Conservation (phyloP, 2,797 vertebrate species). For the Gallirallus australis region DNA sequence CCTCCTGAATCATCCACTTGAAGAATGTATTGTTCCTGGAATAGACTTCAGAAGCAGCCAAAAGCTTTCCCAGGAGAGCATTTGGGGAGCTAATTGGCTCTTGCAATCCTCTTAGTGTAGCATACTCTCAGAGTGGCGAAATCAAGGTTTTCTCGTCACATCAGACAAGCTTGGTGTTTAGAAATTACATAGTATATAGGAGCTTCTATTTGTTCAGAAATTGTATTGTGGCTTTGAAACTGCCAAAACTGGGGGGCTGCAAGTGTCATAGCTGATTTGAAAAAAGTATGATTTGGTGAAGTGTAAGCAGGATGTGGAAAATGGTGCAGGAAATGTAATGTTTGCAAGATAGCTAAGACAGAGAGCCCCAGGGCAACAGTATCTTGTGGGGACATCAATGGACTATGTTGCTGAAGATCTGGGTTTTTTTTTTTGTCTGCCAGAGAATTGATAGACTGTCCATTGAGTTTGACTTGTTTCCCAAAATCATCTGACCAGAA, state of each 20-base stretch:
- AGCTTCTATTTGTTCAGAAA: background rate
- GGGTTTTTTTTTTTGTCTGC: background rate
- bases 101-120: accelerated
- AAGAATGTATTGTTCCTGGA: background rate
- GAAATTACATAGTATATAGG: background rate
- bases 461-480: background rate
- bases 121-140: background rate
- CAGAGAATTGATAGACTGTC: background rate
- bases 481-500: background rate
- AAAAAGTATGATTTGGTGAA: background rate
- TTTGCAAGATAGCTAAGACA: background rate
- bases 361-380: background rate
- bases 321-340: background rate
- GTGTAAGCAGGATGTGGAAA: conserved; percentile 37
- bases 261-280: background rate
- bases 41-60: background rate
- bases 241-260: background rate
- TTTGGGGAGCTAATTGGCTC: background rate
- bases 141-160: background rate
- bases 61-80: background rate
- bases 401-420: background rate
- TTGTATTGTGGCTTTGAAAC: background rate
- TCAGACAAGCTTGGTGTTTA: background rate
- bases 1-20: background rate
- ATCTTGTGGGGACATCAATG: background rate